Conservation (phyloP, 2,888 invertebrate species). For the Uloborus plumipes region DNA sequence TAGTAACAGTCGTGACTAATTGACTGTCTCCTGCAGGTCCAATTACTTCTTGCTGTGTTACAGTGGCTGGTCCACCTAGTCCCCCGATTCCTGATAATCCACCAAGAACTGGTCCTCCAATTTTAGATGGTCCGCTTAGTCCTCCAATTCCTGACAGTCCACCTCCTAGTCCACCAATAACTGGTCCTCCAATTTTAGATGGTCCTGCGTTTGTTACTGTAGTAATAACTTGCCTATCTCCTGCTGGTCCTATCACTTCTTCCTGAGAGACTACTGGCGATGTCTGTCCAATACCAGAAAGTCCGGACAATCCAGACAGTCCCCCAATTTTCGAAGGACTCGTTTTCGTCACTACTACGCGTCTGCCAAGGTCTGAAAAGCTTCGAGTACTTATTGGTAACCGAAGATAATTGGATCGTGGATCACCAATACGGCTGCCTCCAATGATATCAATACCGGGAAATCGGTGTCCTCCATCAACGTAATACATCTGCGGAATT, state of each 20-base stretch:
- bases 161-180: conserved; percentile 1
- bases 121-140: background rate
- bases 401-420: conserved; percentile 32
- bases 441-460: conserved; percentile 53
- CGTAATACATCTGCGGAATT: conserved; percentile 39
- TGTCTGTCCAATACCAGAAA: conserved; percentile 5
- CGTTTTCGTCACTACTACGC: background rate
- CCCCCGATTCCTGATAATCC: conserved; percentile 3
- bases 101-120: conserved; percentile 1
- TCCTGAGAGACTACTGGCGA: conserved; percentile 20
- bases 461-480: conserved; percentile 44
- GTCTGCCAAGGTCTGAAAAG: conserved; percentile 14
- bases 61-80: background rate
- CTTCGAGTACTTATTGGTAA: conserved; percentile 28
- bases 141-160: conserved; percentile 9
- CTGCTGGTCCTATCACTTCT: conserved; percentile 35
- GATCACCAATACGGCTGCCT: conserved; percentile 51
- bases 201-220: conserved; percentile 27
- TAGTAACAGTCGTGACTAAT: conserved; percentile 30
- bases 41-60: conserved; percentile 34
- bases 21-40: conserved; percentile 30
- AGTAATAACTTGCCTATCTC: conserved; percentile 26
- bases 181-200: background rate
- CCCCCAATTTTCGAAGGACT: conserved; percentile 32
- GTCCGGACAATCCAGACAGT: conserved; percentile 11